Evolutionary conservation across 1,140 invertebrate genomes (phyloP).

Genomic region (Diachasmimorpha longicaudata): DNA sequence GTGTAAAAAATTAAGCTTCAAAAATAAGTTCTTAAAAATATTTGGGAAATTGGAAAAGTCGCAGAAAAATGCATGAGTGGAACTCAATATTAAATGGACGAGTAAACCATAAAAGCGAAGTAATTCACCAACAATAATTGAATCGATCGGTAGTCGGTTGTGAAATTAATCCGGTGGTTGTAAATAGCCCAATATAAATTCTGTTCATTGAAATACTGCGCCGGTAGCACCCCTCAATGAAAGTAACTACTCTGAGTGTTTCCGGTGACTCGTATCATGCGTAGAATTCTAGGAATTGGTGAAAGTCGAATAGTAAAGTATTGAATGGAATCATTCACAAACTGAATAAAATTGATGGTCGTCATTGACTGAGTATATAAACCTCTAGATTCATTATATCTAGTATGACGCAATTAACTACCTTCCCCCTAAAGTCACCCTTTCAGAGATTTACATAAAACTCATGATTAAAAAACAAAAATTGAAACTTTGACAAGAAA

Average conservation of each 20-base stretch:
- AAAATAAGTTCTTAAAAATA: no score
- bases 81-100: no score
- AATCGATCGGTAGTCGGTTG: not conserved
- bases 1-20: no score
- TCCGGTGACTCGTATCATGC: not conserved
- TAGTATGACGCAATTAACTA: no score
- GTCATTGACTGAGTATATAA: not conserved
- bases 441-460: no score
- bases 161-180: not conserved
- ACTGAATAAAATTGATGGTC: not conserved
- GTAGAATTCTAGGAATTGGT: not conserved
- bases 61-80: no score
- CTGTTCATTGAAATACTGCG: not conserved
- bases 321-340: not conserved
- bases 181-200: not conserved
- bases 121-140: not conserved
- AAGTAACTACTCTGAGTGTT: not conserved
- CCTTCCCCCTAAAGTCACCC: no score
- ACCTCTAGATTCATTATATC: no score
- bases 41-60: no score
- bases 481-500: no score
- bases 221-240: not conserved
- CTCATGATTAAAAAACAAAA: no score
- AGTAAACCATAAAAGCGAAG: no score
- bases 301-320: not conserved